A percentile compares a stretch with the other conserved stretches of the same genome.
Evolutionary conservation across 2,888 invertebrate species (phyloP).

Genomic region (Hyposoter dolosus): DNA sequence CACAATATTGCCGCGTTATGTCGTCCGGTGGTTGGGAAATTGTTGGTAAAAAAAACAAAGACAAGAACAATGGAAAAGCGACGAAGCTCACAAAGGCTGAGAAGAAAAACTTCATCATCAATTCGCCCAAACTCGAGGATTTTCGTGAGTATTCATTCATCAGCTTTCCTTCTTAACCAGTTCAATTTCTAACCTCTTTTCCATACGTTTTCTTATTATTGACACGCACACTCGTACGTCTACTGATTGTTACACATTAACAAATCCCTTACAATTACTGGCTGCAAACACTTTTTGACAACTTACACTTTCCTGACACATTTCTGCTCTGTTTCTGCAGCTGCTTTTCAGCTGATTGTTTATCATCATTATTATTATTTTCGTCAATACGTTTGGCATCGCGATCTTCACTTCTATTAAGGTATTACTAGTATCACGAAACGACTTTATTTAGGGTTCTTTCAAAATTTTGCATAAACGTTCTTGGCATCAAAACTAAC

Average conservation of each 20-base stretch:
- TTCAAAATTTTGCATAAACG: too few relatives aligned
- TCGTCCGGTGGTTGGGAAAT: conserved; percentile 83
- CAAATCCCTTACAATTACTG: background rate
- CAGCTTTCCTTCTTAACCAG: background rate
- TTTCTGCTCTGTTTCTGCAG: background rate
- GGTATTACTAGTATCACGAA: too few relatives aligned
- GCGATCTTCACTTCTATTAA: too few relatives aligned
- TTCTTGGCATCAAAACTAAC: too few relatives aligned
- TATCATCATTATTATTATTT: background rate
- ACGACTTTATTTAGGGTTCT: too few relatives aligned
- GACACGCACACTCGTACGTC: background rate
- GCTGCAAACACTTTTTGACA: background rate
- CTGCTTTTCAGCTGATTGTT: background rate
- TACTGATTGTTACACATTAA: background rate
- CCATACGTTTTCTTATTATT: conserved; percentile 13
- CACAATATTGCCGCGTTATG: conserved; percentile 74
- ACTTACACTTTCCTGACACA: background rate
- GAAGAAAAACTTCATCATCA: conserved; percentile 87
- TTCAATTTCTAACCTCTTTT: conserved; percentile 18
- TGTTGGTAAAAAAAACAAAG: conserved; percentile 88
- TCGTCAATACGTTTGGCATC: too few relatives aligned
- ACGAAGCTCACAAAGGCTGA: conserved; percentile 86
- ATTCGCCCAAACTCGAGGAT: conserved; percentile 91
- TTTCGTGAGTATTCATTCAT: conserved; percentile 87
- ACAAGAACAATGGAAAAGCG: conserved; percentile 85